phyloP scores from a whole-genome alignment of 2,797 vertebrate genomes.

The Propithecus deckenii region DNA sequence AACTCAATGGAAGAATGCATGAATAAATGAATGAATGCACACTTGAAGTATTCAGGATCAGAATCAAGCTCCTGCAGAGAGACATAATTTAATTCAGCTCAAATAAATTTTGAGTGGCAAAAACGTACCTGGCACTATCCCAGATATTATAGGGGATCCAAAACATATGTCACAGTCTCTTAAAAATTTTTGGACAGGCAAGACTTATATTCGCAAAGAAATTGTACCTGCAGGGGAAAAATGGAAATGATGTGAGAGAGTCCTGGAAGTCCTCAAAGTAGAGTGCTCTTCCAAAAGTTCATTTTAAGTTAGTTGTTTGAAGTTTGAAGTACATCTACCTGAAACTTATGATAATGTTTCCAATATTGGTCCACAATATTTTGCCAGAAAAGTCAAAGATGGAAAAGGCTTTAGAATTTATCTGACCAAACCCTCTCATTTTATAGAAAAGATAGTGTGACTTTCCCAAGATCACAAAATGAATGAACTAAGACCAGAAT shows the following conservation, averaged over 20 bases:
- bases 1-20: neutral
- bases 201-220: slow-evolving; percentile 28
- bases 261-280: neutral
- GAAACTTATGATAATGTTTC: neutral
- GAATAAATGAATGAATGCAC: neutral
- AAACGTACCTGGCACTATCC: neutral
- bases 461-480: neutral
- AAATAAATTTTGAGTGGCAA: neutral
- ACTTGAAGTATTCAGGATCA: neutral
- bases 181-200: neutral
- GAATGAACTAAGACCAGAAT: neutral
- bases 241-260: neutral
- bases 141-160: neutral
- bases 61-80: neutral
- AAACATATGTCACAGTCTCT: slow-evolving; percentile 1
- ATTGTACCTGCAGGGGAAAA: neutral
- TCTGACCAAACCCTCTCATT: neutral
- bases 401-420: neutral
- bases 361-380: neutral
- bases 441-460: neutral
- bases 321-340: neutral
- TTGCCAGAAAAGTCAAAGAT: slow-evolving; percentile 28
- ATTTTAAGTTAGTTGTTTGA: slow-evolving; percentile 32
- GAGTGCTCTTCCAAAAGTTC: neutral
- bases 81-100: neutral